Evolutionary conservation across 2,888 invertebrate species (phyloP).

Genomic region (Alcis repandata): DNA sequence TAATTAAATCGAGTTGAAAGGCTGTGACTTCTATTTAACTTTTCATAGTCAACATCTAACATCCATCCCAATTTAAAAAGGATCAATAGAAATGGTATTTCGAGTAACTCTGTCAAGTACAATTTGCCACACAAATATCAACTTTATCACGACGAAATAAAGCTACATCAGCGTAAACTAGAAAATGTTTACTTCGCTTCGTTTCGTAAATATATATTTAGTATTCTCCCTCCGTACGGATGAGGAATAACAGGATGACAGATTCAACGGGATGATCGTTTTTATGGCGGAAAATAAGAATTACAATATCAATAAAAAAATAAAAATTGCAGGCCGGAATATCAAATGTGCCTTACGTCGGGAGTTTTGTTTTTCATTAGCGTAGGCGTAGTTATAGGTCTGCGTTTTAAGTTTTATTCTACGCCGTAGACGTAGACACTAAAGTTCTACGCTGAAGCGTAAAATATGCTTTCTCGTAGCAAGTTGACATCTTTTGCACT

Average conservation of each 20-base stretch:
- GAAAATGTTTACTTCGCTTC: conserved; percentile 25
- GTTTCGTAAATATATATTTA: conserved; percentile 33
- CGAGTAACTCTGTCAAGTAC: neutral
- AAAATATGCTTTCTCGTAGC: no score
- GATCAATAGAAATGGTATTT: conserved; percentile 23
- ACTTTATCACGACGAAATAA: conserved; percentile 2
- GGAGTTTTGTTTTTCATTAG: neutral
- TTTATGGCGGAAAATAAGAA: conserved; percentile 24
- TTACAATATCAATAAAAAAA: conserved; percentile 8
- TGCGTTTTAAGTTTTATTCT: neutral
- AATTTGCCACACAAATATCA: conserved; percentile 2
- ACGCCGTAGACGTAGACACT: neutral
- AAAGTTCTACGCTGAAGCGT: no score
- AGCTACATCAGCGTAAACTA: neutral
- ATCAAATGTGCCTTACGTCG: neutral
- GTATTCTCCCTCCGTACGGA: conserved; percentile 29
- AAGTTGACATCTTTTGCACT: no score
- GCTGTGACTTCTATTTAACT: neutral
- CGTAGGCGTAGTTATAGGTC: neutral
- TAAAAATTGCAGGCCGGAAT: neutral
- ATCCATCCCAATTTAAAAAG: conserved; percentile 1
- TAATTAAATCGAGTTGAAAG: neutral
- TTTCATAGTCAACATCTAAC: conserved; percentile 8
- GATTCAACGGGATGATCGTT: conserved; percentile 29
- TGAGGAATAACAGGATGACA: conserved; percentile 30